Percentiles rank a stretch among this genome's conserved stretches.
phyloP scores from a whole-genome alignment of 2,888 invertebrate species.

The Anodontia alba region DNA sequence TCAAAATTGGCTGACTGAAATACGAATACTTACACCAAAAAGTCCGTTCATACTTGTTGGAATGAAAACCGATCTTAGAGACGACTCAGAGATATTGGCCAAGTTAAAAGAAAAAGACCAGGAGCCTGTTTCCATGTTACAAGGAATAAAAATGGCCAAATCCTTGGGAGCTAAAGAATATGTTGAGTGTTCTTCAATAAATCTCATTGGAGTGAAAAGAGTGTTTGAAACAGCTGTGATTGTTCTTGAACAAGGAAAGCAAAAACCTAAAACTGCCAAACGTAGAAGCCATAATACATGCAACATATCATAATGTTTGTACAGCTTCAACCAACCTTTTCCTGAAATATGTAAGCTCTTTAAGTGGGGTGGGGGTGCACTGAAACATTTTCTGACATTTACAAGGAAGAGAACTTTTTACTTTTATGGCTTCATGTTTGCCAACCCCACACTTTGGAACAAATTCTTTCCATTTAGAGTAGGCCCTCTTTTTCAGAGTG shows the following conservation, averaged over 20 bases:
- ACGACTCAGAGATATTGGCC: slow-evolving; percentile 46
- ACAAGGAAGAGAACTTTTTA: too few relatives aligned
- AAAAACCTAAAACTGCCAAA: slow-evolving; percentile 42
- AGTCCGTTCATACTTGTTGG: slow-evolving; percentile 73
- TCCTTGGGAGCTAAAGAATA: slow-evolving; percentile 70
- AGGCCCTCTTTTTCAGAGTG: too few relatives aligned
- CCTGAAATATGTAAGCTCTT: too few relatives aligned
- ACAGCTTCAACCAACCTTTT: too few relatives aligned
- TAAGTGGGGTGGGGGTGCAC: too few relatives aligned
- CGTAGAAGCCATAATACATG: slow-evolving; percentile 41
- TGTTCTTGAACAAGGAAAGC: slow-evolving; percentile 43
- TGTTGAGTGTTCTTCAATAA: slow-evolving; percentile 74
- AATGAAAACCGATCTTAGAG: slow-evolving; percentile 69
- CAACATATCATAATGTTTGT: slow-evolving; percentile 28
- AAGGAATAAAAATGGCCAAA: slow-evolving; percentile 70
- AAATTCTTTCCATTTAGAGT: too few relatives aligned
- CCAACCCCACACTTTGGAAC: too few relatives aligned
- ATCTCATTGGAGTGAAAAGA: slow-evolving; percentile 67
- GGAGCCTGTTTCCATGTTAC: slow-evolving; percentile 56
- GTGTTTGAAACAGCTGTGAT: slow-evolving; percentile 70
- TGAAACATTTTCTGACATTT: too few relatives aligned
- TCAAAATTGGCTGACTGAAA: slow-evolving; percentile 74
- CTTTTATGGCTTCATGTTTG: too few relatives aligned
- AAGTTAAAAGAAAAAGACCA: slow-evolving; percentile 50
- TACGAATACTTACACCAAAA: slow-evolving; percentile 57